A percentile compares a stretch with the other conserved stretches of the same genome.
Evolutionary conservation across 2,113 vertebrate genomes (phyloP).

Genomic region (Scomber scombrus): DNA sequence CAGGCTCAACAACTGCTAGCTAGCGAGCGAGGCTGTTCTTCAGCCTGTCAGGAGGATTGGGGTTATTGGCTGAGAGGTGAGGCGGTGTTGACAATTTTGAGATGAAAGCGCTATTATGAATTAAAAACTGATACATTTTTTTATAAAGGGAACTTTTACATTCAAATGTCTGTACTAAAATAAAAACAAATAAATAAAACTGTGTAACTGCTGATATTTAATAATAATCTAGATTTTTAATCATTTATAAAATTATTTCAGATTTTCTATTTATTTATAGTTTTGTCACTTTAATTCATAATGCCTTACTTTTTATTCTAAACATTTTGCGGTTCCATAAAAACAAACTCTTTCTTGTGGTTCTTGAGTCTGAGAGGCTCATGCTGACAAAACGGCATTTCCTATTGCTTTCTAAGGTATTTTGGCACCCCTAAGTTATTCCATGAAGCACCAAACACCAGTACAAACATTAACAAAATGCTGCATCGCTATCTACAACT

Average conservation of each 20-base stretch:
- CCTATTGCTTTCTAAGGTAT: constrained; percentile 17
- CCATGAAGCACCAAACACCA: constrained; percentile 67
- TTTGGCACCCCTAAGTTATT: constrained; percentile 58
- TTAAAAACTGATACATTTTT: constrained; percentile 3
- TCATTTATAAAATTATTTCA: constrained; percentile 3
- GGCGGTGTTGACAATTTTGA: no score
- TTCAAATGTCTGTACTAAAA: not conserved
- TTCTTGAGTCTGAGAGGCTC: constrained; percentile 29
- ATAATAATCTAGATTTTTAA: constrained; percentile 1
- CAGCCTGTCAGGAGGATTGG: no score
- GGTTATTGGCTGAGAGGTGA: no score
- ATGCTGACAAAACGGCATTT: constrained; percentile 22
- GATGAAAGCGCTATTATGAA: not conserved
- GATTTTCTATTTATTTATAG: not conserved
- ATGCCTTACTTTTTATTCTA: constrained; percentile 12
- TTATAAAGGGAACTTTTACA: constrained; percentile 15
- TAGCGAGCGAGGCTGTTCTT: no score
- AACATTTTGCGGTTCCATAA: constrained; percentile 49
- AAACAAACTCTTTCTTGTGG: constrained; percentile 16
- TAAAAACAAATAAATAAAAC: constrained; percentile 13
- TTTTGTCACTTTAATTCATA: constrained; percentile 5
- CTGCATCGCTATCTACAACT: constrained; percentile 35
- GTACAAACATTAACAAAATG: constrained; percentile 46
- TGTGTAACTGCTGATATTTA: not conserved
- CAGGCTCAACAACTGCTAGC: no score